phyloP scores from a whole-genome alignment of 2,113 vertebrate species.

The Sphaerodactylus townsendi region DNA sequence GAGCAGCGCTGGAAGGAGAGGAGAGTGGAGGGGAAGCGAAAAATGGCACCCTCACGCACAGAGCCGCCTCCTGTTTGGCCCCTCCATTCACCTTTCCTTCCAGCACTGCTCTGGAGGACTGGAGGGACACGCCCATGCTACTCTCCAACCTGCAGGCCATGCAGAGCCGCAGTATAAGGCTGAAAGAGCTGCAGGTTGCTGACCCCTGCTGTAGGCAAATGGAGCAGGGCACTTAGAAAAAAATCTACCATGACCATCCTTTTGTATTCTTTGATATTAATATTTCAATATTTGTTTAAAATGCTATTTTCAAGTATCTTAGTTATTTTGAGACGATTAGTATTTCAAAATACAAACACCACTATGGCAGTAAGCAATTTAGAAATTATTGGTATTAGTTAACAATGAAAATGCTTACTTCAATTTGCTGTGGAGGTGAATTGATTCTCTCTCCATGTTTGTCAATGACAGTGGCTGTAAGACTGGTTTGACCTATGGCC shows the following conservation, averaged over 20 bases:
- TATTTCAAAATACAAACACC: background rate
- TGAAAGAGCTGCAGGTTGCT: no score
- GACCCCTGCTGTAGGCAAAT: no score
- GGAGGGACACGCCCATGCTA: no score
- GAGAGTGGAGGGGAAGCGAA: no score
- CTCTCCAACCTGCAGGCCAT: no score
- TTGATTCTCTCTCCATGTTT: conserved; percentile 79
- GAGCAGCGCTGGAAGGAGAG: no score
- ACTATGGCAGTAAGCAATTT: background rate
- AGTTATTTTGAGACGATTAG: conserved; percentile 1
- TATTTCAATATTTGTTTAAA: background rate
- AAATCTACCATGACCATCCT: background rate
- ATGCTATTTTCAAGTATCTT: background rate
- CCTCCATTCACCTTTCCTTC: no score
- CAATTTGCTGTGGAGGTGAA: conserved; percentile 88
- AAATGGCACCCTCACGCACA: no score
- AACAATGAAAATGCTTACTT: conserved; percentile 73
- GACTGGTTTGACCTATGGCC: conserved; percentile 87
- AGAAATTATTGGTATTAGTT: background rate
- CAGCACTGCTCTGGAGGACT: no score
- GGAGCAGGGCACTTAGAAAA: background rate
- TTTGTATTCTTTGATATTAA: conserved; percentile 11
- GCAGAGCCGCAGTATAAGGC: no score
- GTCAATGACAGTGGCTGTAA: conserved; percentile 82
- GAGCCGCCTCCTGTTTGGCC: no score